Conservation (phyloP, 2,113 vertebrate species). For the Octodon degus region DNA sequence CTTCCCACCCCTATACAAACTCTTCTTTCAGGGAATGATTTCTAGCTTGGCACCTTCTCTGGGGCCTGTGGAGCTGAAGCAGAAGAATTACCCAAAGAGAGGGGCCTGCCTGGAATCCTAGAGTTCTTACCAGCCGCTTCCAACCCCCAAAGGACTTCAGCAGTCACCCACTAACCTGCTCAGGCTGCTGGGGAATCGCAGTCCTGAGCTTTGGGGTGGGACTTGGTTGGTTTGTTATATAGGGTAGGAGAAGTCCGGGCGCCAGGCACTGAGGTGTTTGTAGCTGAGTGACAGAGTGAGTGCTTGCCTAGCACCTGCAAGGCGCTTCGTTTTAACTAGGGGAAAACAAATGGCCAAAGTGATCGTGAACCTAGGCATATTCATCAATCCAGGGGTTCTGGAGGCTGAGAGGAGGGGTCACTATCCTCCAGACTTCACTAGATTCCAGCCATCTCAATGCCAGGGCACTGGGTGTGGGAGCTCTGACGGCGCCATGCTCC, state of each 20-base stretch:
- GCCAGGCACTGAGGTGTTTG: no score
- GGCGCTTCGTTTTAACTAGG: not conserved
- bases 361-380: not conserved
- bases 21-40: not conserved
- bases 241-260: not conserved
- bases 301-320: not conserved
- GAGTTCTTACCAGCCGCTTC: not conserved
- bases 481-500: not conserved
- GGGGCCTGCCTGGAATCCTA: not conserved
- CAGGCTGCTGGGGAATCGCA: slow-evolving; percentile 27
- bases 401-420: no score
- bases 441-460: not conserved
- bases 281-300: not conserved
- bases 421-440: not conserved
- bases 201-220: not conserved
- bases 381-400: not conserved
- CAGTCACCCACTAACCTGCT: not conserved
- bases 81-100: not conserved
- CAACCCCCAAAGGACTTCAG: not conserved
- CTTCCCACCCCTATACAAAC: not conserved
- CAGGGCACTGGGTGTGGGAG: not conserved
- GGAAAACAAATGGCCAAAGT: not conserved
- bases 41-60: not conserved
- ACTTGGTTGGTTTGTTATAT: not conserved
- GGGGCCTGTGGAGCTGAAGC: not conserved